phyloP scores from a whole-genome alignment of 2,113 vertebrate genomes.

The Eubucco bourcierii region DNA sequence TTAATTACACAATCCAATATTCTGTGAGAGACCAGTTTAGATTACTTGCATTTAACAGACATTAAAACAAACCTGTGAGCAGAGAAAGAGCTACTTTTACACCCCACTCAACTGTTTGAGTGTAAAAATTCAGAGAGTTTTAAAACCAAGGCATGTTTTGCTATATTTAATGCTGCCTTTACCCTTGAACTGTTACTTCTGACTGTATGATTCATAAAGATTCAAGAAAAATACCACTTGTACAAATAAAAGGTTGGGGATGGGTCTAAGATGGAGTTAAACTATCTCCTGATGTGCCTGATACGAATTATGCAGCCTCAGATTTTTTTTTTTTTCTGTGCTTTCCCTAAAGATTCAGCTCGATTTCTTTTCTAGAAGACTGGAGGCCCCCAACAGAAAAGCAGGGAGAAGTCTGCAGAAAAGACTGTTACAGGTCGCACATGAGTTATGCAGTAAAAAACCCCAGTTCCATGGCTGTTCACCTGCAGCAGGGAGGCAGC shows the following conservation, averaged over 20 bases:
- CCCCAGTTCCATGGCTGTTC: neutral
- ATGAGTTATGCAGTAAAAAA: neutral
- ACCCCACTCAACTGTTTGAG: neutral
- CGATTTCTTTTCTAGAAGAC: neutral
- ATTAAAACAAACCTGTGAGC: conserved; percentile 56
- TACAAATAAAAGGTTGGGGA: neutral
- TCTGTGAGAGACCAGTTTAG: conserved; percentile 53
- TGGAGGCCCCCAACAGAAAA: neutral
- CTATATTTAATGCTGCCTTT: conserved; percentile 15
- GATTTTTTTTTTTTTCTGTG: neutral
- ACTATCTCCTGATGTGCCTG: neutral
- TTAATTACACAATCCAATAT: conserved; percentile 62
- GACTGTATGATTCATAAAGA: neutral
- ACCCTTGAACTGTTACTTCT: neutral
- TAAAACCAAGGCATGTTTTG: neutral
- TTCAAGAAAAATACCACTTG: neutral
- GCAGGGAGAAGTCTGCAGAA: neutral
- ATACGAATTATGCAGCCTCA: neutral
- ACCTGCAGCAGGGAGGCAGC: neutral
- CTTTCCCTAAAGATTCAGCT: neutral
- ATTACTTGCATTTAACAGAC: conserved; percentile 45
- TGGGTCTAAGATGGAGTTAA: neutral
- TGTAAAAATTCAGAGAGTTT: neutral
- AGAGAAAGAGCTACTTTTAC: conserved; percentile 30
- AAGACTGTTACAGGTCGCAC: neutral